Base-by-base conservation (phyloP, 2,888 invertebrate species). In the Maniola hyperantus region DNA sequence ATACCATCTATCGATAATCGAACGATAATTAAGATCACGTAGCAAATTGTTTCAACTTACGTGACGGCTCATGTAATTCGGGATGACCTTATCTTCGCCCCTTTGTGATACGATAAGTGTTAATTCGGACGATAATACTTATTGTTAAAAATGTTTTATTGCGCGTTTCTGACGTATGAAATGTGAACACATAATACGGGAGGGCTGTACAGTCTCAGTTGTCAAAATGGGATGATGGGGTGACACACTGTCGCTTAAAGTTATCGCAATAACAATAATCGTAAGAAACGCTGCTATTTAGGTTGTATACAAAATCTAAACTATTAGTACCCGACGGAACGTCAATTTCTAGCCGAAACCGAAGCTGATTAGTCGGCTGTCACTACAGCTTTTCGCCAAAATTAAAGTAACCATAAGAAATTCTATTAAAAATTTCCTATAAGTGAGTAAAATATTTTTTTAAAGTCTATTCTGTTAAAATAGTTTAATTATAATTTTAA, bases 161-260 rank as follows among this genome's bases (percentile, higher is more conserved):
- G 50, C 55, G 67, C 58, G 65, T 57, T 55, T 18, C 44, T 66
- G 36, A 57, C 44, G 58, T 51, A 64, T 66, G 68, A 68, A 61
- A 68, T 72, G 73, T 57, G 59, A 62, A 68, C 51, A 63, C 70
- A 58, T 54, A 68, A 64, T 62, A 58, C 68, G 79, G 81, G 80
- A 80, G 81, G 81, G 81, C 81, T 71, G 67, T 66, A 75, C 81
- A 80, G 79, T 81, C 78, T 81, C 79, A 76, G 75, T 74, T 67
- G 69, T 71, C 51, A 59, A 66, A 58, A 71, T 67, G 71, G 59
- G 58, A 15, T 48, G 8, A 64, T 69, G 68, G 65, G 67, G 65
- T 71, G 71, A 72, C 66, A 73, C 69, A 61, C 69, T 67, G 69
- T 67, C 69, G 69, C 67, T 66, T 57, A 48, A 48, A 48, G 48